Evolutionary conservation across 2,113 vertebrate genomes (phyloP), one percentile per base, ranked within the genome.

Genomic region (Rattus rattus): DNA sequence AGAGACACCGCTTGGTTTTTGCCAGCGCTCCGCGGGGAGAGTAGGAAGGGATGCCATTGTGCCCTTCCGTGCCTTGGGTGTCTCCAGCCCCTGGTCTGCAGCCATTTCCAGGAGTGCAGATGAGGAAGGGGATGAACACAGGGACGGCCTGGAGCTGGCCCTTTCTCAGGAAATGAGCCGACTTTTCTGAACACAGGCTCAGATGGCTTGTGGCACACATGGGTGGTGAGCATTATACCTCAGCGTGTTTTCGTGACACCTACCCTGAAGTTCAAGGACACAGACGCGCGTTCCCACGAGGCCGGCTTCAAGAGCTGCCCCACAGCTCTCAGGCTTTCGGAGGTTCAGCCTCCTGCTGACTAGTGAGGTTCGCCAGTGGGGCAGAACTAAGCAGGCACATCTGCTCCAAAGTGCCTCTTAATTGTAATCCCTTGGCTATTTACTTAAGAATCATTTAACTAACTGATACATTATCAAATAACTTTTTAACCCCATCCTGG

Each of bases 381-480:
- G 63, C 70, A 52, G 56, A 91, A 22, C 69, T 59, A 84, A 36
- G 90, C 88, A 93, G 73, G 12, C 10, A 4, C 70, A 72, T 77
- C 83, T 91, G 91, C 65, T 75, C 73, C 67, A 67, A 92, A 56
- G 63, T 49, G 67, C 80, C 67, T 72, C 86, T 59, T 75, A 79
- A 65, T 52, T 79, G 79, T 73, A 59, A 91, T 49, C 7, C 67
- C 88, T 70, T 89, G 79, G 43, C 84, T 67, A 49, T 52, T 49
- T 67, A 13, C 28, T 33, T 86, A 86, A 93, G 92, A 83, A 28
- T 59, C 75, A 89, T 79, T 73, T 92, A 91, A 75, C 28, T 80
- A 65, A 90, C 67, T 88, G n/a, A 92, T 88, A 91, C 26, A 79
- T 91, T 70, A 79, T n/a, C 65, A 96, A 93, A 94, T 72, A 69